Conservation (phyloP, 2,113 vertebrate genomes). For the Tachycineta bicolor region DNA sequence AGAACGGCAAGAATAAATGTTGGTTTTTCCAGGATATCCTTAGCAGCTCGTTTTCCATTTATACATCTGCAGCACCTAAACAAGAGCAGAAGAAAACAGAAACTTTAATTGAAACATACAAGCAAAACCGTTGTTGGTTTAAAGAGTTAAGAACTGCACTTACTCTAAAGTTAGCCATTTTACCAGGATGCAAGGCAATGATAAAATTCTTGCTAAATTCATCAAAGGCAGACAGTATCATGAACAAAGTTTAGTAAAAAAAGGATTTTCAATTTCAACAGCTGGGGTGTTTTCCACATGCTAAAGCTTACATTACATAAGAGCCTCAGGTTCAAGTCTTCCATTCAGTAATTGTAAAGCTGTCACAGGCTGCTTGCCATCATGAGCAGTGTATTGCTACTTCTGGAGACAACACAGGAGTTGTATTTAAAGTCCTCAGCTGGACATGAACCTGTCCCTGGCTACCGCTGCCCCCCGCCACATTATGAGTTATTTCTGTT, state of each 20-base stretch:
- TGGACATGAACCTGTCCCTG: background rate
- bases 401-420: background rate
- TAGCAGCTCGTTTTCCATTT: slow-evolving; percentile 75
- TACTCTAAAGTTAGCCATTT: background rate
- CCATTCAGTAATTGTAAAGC: background rate
- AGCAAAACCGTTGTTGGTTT: background rate
- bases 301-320: background rate
- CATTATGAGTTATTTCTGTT: background rate
- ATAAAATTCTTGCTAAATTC: background rate
- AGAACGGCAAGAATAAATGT: slow-evolving; percentile 86
- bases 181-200: background rate
- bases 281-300: background rate
- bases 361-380: background rate
- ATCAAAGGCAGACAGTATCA: background rate
- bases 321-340: background rate
- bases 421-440: background rate
- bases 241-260: background rate
- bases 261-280: background rate
- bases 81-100: background rate
- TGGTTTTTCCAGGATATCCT: slow-evolving; percentile 80
- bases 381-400: background rate
- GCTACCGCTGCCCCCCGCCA: accelerated
- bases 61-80: slow-evolving; percentile 88
- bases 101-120: background rate
- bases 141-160: background rate